Conservation (phyloP, 1,140 invertebrate genomes). For the Nasonia vitripennis region DNA sequence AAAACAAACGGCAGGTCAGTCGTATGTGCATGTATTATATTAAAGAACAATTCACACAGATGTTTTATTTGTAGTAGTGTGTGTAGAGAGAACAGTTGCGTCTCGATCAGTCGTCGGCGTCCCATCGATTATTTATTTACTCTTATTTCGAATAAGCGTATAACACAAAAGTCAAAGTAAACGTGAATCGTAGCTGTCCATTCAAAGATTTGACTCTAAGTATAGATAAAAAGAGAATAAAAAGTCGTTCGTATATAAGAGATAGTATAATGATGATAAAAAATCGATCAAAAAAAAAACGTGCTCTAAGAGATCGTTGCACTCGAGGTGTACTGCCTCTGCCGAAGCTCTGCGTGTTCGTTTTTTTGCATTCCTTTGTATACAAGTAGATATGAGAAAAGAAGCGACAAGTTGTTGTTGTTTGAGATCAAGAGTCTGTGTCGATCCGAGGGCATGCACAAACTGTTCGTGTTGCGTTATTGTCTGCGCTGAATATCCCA, state of each 20-base stretch:
- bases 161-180: neutral
- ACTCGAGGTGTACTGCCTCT: constrained; percentile 51
- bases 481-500: neutral
- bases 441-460: constrained; percentile 15
- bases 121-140: no score
- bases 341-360: constrained; percentile 48
- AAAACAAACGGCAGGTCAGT: constrained; percentile 54
- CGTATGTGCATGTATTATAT: constrained; percentile 4
- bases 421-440: neutral
- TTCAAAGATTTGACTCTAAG: neutral
- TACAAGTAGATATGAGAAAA: constrained; percentile 49
- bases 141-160: neutral
- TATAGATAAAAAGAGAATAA: neutral
- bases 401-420: constrained; percentile 17
- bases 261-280: neutral
- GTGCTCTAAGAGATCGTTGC: constrained; percentile 35
- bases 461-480: neutral
- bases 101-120: neutral
- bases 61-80: neutral
- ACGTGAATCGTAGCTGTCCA: neutral
- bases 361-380: constrained; percentile 21
- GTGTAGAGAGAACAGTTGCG: neutral
- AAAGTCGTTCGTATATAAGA: neutral
- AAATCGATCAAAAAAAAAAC: constrained; percentile 12
- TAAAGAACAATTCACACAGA: neutral